Evolutionary conservation across 53 echinoderm and acorn worm species (phyloP).

Genomic region (Stichopus horrens): DNA sequence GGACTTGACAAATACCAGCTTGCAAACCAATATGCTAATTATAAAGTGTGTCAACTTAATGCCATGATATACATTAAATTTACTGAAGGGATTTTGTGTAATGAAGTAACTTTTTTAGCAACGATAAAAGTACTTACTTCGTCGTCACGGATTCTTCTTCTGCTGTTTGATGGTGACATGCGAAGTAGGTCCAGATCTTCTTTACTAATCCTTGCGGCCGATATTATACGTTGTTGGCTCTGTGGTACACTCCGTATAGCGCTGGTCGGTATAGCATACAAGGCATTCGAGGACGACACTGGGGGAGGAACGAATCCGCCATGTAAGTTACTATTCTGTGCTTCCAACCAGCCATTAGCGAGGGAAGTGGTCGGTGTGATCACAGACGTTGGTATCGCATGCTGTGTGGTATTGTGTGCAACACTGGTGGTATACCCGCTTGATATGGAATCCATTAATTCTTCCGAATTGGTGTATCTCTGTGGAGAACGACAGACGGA

Average conservation of each 20-base stretch:
- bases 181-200: constrained; percentile 75
- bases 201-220: constrained; percentile 12
- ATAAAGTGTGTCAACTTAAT: too few species aligned
- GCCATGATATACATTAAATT: too few species aligned
- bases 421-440: constrained; percentile 55
- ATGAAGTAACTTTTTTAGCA: too few species aligned
- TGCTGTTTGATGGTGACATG: constrained; percentile 66
- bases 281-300: constrained; percentile 61
- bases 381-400: constrained; percentile 93
- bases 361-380: constrained; percentile 90
- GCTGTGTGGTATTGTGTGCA: constrained; percentile 56
- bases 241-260: constrained; percentile 47
- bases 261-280: constrained; percentile 43
- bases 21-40: too few species aligned
- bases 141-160: constrained; percentile 76
- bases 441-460: constrained; percentile 94
- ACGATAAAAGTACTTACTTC: constrained; percentile 59
- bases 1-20: too few species aligned
- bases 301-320: constrained; percentile 91
- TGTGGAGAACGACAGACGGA: constrained; percentile 45
- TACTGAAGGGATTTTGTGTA: too few species aligned
- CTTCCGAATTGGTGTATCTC: constrained; percentile 94
- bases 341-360: constrained; percentile 76
- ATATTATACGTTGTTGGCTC: constrained; percentile 29
- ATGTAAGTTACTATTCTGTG: constrained; percentile 83